Conservation (phyloP, 2,113 vertebrate species). For the Pelobates fuscus region DNA sequence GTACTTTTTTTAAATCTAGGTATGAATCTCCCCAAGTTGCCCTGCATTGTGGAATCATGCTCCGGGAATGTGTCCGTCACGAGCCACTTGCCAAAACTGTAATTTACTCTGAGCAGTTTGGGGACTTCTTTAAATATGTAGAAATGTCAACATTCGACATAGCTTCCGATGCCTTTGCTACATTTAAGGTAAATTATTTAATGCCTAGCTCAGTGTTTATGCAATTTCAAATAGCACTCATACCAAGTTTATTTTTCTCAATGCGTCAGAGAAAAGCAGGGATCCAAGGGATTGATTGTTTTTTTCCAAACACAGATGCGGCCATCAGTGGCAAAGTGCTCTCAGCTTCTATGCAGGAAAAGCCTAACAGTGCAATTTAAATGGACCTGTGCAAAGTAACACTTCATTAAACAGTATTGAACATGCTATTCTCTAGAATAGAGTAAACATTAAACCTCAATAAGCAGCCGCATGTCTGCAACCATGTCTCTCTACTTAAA, state of each 20-base stretch:
- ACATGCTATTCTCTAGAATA: too few relatives aligned
- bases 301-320: neutral
- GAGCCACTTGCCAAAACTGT: constrained; percentile 91
- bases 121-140: constrained; percentile 92
- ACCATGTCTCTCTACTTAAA: too few relatives aligned
- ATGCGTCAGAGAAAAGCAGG: neutral
- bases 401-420: neutral
- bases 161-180: constrained; percentile 96
- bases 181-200: constrained; percentile 85
- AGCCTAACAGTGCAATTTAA: neutral
- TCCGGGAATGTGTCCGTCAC: constrained; percentile 94
- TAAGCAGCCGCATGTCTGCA: too few relatives aligned
- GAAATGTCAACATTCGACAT: constrained; percentile 98
- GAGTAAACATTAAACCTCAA: too few relatives aligned
- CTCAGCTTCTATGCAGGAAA: neutral
- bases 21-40: constrained; percentile 93
- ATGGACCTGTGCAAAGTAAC: neutral
- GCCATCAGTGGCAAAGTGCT: neutral
- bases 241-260: constrained; percentile 9
- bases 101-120: constrained; percentile 87
- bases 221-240: constrained; percentile 26
- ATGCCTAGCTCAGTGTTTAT: constrained; percentile 34
- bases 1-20: constrained; percentile 60
- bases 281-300: neutral
- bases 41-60: constrained; percentile 94